Base-by-base conservation (phyloP, 2,888 invertebrate genomes). In the Escarpia spicata region DNA sequence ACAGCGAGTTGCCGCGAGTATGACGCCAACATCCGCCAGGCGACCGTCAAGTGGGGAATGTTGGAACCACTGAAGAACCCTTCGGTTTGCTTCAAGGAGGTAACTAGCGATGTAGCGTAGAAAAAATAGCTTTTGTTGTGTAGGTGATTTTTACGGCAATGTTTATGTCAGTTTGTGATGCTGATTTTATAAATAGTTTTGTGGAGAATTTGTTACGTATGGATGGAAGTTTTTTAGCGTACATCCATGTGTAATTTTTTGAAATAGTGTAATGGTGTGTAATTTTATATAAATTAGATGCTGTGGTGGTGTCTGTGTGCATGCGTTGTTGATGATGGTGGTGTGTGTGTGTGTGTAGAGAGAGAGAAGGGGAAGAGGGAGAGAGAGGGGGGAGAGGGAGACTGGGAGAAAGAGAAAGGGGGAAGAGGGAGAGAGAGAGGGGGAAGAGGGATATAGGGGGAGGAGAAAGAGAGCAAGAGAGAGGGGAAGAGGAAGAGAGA, bases 31-130 rank as follows among this genome's bases (percentile, higher is more conserved):
- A 98, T 99, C 95, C 98, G 98, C 96, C 98, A 99, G 97, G 99
- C 99, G 15, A 98, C 98, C 94, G 98, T 98, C 94, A 98, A 98
- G 96, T 99, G 99, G 99, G 99, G 98, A 94, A 99, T 99, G 98
- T 97, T 99, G 94, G 99, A 99, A 97, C 98, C 98, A 96, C 97
- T 99, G 94, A 97, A 98, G 93, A 98, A 98, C 97, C 98, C 99
- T 8, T 98, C 98, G 96, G 98, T 98, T 90, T 98, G 98, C 97
- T 99, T 99, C 96, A 98, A 98, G 97, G 98, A 98, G 97, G 98
- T 98, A 45, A 19, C 44, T 92, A 9, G 1, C 90, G 26, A 19
- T 75, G 75, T 75, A 19, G 3, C 26, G 26, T 75, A 26, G 75
- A 19, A 75, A 75, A 15, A 75, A 19, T 75, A 75, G 75, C 75